Conservation (phyloP, 1,140 invertebrate species). For the Globodera ellingtonae region DNA sequence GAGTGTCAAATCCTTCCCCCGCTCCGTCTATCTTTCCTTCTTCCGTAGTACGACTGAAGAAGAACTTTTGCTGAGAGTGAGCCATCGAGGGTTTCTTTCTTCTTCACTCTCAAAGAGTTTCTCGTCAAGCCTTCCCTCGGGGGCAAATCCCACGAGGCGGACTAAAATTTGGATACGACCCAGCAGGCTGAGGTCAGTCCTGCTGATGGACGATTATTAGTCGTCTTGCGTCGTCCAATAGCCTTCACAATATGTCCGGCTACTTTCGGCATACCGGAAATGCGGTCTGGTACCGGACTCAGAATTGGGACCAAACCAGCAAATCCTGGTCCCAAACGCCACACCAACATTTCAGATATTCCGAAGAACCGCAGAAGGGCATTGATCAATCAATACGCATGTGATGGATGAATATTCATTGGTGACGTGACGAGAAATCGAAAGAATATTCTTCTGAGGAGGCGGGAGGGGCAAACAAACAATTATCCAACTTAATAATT, state of each 20-base stretch:
- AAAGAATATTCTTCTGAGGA: neutral
- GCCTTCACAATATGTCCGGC: conserved; percentile 6
- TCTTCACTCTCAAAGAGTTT: neutral
- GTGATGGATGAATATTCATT: no score
- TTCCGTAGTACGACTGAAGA: neutral
- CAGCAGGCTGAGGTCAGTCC: neutral
- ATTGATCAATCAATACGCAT: no score
- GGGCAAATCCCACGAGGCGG: conserved; percentile 7
- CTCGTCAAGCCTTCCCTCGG: neutral
- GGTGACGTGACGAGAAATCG: no score
- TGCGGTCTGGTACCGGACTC: conserved; percentile 19
- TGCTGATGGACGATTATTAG: conserved; percentile 12
- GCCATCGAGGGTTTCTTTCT: neutral
- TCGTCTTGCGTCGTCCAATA: neutral
- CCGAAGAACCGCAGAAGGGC: neutral
- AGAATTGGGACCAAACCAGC: neutral
- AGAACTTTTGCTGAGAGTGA: neutral
- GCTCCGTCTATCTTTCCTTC: neutral
- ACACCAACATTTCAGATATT: conserved; percentile 41
- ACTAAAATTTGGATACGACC: neutral
- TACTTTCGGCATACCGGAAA: conserved; percentile 29
- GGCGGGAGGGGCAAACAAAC: neutral
- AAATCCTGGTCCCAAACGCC: neutral
- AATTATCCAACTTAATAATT: neutral
- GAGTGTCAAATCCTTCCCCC: neutral